A percentile compares a stretch with the other conserved stretches of the same genome.
phyloP scores from a whole-genome alignment of 2,113 vertebrate genomes.

The Ranitomeya imitator region DNA sequence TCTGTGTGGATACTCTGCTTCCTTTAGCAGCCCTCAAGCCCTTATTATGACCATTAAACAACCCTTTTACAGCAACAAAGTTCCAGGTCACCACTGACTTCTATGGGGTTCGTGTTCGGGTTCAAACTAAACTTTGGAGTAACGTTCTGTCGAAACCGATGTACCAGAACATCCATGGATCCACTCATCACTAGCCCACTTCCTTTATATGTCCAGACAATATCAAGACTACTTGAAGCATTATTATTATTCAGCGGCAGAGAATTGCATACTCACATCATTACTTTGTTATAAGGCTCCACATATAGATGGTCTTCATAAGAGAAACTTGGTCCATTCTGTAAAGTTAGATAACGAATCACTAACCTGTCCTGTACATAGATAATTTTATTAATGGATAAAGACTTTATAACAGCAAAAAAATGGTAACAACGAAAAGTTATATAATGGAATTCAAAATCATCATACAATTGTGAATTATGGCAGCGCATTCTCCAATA shows the following conservation, averaged over 20 bases:
- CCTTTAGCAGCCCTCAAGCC: no score
- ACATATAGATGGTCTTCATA: slow-evolving; percentile 32
- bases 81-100: no score
- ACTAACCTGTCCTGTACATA: slow-evolving; percentile 21
- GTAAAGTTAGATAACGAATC: slow-evolving; percentile 17
- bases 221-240: not conserved
- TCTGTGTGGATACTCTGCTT: no score
- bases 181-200: no score
- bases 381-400: slow-evolving; percentile 1
- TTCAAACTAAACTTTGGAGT: no score
- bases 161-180: no score
- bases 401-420: not conserved
- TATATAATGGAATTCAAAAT: not conserved
- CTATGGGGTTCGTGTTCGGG: no score
- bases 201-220: not conserved
- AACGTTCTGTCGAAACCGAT: no score
- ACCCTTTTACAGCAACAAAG: no score
- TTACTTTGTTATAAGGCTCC: not conserved
- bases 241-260: not conserved
- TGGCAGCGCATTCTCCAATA: not conserved
- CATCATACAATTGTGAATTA: not conserved
- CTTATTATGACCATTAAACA: no score
- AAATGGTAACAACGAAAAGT: not conserved
- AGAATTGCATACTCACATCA: not conserved
- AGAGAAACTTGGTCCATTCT: slow-evolving; percentile 25